Evolutionary conservation across 2,888 invertebrate genomes (phyloP), one percentile per base, ranked within the genome.

Genomic region (Corbicula japonica): DNA sequence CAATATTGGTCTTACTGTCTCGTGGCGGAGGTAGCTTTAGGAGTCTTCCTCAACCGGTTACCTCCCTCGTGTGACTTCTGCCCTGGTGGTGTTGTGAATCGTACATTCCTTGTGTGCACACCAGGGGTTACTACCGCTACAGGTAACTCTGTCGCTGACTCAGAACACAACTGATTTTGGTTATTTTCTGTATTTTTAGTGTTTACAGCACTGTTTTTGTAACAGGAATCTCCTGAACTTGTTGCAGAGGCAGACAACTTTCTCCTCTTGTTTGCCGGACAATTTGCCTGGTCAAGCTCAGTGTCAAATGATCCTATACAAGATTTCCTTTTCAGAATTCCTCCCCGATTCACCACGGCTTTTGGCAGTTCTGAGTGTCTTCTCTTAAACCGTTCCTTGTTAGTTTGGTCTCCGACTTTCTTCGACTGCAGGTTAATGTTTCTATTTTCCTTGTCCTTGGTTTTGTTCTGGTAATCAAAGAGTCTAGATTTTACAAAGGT

Each of bases 21-120:
- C 30, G 54, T 66, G 38, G 66, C 52, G 10, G 41, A 52, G 28
- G 52, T 62, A 30, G 34, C 48, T 32, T 65, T 63, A 26, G 85
- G 83, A 23, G 85, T 86, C 62, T 87, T 87, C 35, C 83, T 78
- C 48, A 77, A 44, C 26, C 38, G 46, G 21, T 35, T 44, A 1
- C 52, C 41, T 4, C 44, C 41, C 8, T 1, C 10, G 3, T 32
- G 10, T 12, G 23, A 5, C 12, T 38, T 21, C 4, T 23, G 34
- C n/a, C 35, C 41, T 23, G 65, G 66, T 58, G 87, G 87, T 68
- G 85, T 80, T 1, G 63, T 46, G 72, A 87, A 87, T 62, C 85
- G 71, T 0, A 87, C 87, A 82, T 71, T 85, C 35, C 84, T 73
- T 18, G 65, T 44, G 18, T 54, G 60, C 2, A 63, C 32, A 8